Conservation (phyloP, 2,888 invertebrate species). For the Heliconius charithonia region DNA sequence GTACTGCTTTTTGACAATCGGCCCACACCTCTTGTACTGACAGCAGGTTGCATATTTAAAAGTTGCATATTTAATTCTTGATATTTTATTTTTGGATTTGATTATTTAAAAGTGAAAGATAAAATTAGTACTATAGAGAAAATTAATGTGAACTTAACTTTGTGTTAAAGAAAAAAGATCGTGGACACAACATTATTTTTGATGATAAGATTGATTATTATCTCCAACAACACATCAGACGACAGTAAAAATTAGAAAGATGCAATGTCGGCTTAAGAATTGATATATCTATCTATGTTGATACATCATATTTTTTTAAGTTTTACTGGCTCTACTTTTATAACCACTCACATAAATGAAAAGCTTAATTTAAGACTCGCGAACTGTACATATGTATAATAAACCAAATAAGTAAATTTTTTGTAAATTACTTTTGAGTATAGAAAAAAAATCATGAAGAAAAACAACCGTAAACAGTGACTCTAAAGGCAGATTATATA, state of each 20-base stretch:
- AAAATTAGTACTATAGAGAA: not conserved
- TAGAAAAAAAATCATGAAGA: not conserved
- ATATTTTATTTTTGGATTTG: too few relatives aligned
- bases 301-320: not conserved
- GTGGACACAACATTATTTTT: not conserved
- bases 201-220: not conserved
- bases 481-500: not conserved
- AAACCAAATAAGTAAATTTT: too few relatives aligned
- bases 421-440: not conserved
- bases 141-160: not conserved
- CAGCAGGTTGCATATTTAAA: too few relatives aligned
- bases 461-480: not conserved
- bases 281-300: not conserved
- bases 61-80: too few relatives aligned
- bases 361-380: too few relatives aligned
- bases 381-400: too few relatives aligned
- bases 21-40: too few relatives aligned
- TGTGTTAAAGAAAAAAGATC: not conserved
- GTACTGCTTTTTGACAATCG: too few relatives aligned
- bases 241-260: too few relatives aligned
- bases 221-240: not conserved
- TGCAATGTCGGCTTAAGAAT: too few relatives aligned
- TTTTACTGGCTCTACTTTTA: too few relatives aligned
- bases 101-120: not conserved
- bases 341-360: too few relatives aligned